Evolutionary conservation across 1,140 invertebrate species (phyloP).

Genomic region (Parasteatoda tepidariorum): DNA sequence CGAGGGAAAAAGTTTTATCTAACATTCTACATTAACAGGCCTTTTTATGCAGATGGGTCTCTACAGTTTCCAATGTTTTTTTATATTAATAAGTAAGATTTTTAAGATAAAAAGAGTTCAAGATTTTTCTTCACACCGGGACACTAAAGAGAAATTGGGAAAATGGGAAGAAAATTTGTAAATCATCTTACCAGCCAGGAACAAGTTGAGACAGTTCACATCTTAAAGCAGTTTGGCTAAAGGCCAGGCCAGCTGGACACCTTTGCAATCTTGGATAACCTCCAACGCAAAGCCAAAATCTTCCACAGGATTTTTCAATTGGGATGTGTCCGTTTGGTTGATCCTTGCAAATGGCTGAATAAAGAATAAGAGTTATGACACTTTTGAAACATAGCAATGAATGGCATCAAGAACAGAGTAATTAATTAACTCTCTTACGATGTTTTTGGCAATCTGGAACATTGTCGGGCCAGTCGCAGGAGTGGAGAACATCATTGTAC

Average conservation of each 20-base stretch:
- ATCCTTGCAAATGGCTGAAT: conserved; percentile 88
- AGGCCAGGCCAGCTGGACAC: conserved; percentile 90
- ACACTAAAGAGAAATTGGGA: no score
- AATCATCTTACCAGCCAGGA: conserved; percentile 62
- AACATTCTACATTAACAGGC: no score
- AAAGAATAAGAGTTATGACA: not conserved
- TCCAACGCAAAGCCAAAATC: conserved; percentile 93
- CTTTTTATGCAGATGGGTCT: no score
- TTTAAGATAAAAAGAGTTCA: no score
- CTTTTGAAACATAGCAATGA: not conserved
- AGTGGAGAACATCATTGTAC: conserved; percentile 89
- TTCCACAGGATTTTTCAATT: conserved; percentile 89
- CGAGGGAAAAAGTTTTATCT: no score
- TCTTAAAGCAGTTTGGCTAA: conserved; percentile 83
- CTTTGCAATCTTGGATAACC: conserved; percentile 89
- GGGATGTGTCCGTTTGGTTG: conserved; percentile 82
- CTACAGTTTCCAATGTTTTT: no score
- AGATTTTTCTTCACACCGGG: no score
- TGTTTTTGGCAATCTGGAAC: conserved; percentile 93
- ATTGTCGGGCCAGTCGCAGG: conserved; percentile 93
- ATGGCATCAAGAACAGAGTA: not conserved
- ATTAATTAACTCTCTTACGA: conserved; percentile 79
- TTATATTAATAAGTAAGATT: no score
- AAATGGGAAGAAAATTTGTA: no score
- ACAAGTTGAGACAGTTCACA: conserved; percentile 72